Percentiles rank a stretch among this genome's conserved stretches.
These are phyloP conservation scores for Sebastes melanostomus DNA, from an alignment of 2,797 vertebrate species.

Conservation along the genomic window DNA sequence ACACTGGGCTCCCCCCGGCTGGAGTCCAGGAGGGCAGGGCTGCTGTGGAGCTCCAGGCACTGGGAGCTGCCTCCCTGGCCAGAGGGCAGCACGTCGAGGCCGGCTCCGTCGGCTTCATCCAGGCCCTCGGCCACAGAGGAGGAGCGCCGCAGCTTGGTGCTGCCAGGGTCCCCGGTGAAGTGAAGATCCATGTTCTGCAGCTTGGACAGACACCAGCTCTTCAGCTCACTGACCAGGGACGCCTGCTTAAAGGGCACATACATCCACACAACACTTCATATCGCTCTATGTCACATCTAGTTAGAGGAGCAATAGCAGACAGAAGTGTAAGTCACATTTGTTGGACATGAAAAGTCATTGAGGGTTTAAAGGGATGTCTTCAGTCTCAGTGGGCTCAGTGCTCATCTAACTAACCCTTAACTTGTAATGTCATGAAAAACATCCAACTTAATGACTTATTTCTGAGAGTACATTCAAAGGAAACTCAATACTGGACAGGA, in stretches of 20 bases:
- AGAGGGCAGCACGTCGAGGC: neutral
- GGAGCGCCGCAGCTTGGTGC: conserved; percentile 40
- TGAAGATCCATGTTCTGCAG: conserved; percentile 91
- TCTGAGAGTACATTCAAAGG: neutral
- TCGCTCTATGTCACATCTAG: neutral
- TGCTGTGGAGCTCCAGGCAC: conserved; percentile 59
- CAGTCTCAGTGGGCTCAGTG: neutral
- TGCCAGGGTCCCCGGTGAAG: conserved; percentile 82
- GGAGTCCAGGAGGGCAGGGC: conserved; percentile 43
- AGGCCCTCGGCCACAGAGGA: conserved; percentile 81
- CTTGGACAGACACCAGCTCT: conserved; percentile 95
- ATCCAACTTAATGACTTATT: neutral
- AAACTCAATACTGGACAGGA: too few relatives aligned
- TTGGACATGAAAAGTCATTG: neutral
- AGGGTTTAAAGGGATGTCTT: neutral
- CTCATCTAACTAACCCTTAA: too few relatives aligned
- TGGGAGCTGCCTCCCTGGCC: conserved; percentile 27
- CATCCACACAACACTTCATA: neutral
- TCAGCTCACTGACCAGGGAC: conserved; percentile 91
- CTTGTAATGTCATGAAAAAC: neutral
- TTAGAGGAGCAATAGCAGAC: neutral
- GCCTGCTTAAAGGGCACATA: conserved; percentile 74
- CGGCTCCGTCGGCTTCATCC: conserved; percentile 62
- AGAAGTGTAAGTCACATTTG: neutral
- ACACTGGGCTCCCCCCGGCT: conserved; percentile 44